These are phyloP conservation scores for Yponomeuta cagnagella DNA, from an alignment of 2,888 invertebrate genomes.

Conservation along the genomic window DNA sequence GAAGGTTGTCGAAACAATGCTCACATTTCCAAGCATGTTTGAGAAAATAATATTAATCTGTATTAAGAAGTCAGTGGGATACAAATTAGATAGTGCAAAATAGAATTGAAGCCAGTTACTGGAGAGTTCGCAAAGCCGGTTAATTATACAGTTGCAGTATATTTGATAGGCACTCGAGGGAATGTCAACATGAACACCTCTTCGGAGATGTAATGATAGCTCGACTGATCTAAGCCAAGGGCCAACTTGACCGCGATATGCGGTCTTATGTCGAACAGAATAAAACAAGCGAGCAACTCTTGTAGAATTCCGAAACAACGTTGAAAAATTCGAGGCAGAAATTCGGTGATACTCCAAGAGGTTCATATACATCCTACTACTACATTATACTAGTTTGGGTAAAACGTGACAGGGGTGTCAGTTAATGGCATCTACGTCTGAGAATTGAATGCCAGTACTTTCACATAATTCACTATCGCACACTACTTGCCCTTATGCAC, in stretches of 20 bases:
- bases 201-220: conserved; percentile 56
- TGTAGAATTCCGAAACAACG: background rate
- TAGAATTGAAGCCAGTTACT: background rate
- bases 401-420: conserved; percentile 9
- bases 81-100: background rate
- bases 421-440: background rate
- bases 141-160: conserved; percentile 50
- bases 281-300: background rate
- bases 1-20: too few species aligned
- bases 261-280: conserved; percentile 33
- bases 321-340: background rate
- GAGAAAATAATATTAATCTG: too few species aligned
- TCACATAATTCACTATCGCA: conserved; percentile 17
- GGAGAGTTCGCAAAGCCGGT: conserved; percentile 33
- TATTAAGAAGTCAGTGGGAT: too few species aligned
- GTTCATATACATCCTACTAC: background rate
- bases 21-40: too few species aligned
- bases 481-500: conserved; percentile 23
- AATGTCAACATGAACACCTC: conserved; percentile 42
- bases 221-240: conserved; percentile 49
- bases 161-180: conserved; percentile 3
- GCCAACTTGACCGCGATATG: conserved; percentile 51
- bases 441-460: conserved; percentile 15
- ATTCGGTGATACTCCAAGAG: background rate
- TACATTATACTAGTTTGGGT: background rate